A percentile compares a stretch with the other conserved stretches of the same genome.
These are phyloP conservation scores for Engraulis encrasicolus DNA, from an alignment of 2,113 vertebrate species.

Conservation along the genomic window DNA sequence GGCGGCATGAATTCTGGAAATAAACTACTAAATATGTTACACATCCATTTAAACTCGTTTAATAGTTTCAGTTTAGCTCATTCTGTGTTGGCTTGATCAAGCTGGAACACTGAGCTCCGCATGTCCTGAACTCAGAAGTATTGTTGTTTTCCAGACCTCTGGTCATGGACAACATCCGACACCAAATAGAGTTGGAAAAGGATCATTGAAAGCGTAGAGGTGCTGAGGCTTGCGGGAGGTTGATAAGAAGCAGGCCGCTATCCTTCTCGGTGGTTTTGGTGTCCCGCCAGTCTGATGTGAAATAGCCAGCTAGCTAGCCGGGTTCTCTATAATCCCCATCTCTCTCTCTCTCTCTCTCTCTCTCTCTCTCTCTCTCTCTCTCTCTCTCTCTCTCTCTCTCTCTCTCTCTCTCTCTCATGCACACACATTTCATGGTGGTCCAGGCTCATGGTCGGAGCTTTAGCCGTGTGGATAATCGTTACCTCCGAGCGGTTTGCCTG, in stretches of 20 bases:
- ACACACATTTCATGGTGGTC: background rate
- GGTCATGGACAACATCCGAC: background rate
- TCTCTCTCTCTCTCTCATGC: too few relatives aligned
- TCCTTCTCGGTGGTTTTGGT: background rate
- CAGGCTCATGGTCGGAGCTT: slow-evolving; percentile 23
- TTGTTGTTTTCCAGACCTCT: background rate
- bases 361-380: too few relatives aligned
- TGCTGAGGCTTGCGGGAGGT: background rate
- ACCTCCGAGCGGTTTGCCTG: slow-evolving; percentile 44
- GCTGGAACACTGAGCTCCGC: too few relatives aligned
- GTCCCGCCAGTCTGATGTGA: background rate
- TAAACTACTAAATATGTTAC: too few relatives aligned
- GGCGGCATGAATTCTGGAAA: too few relatives aligned
- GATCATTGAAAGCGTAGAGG: background rate
- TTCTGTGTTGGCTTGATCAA: too few relatives aligned
- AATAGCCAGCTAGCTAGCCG: background rate
- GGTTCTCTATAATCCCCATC: background rate
- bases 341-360: too few relatives aligned
- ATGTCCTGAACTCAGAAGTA: too few relatives aligned
- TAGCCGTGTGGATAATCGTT: slow-evolving; percentile 44
- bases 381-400: too few relatives aligned
- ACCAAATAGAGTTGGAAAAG: background rate
- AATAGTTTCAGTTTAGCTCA: too few relatives aligned
- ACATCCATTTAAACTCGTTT: too few relatives aligned
- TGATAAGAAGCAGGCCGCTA: background rate